phyloP scores from a whole-genome alignment of 2,888 invertebrate species.

The Hemaris fuciformis region DNA sequence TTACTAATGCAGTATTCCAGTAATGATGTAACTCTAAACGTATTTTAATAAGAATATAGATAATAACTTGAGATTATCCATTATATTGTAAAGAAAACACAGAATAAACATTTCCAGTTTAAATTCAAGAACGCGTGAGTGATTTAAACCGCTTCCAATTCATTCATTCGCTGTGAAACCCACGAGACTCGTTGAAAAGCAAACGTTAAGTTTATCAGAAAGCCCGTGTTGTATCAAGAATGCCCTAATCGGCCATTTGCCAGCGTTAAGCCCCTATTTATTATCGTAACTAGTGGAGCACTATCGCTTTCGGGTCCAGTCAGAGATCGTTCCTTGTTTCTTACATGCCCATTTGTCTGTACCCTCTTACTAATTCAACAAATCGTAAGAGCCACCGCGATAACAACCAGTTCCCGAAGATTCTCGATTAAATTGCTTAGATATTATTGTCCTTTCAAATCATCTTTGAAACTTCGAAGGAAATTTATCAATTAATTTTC shows the following conservation, averaged over 20 bases:
- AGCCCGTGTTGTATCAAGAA: constrained; percentile 71
- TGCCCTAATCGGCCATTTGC: constrained; percentile 73
- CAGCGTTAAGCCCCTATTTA: constrained; percentile 68
- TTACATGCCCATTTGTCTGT: constrained; percentile 63
- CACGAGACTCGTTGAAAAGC: constrained; percentile 63
- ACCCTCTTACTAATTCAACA: constrained; percentile 75
- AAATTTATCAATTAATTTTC: too few relatives aligned
- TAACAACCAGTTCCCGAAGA: constrained; percentile 58
- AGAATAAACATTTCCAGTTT: background rate
- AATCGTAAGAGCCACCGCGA: constrained; percentile 60
- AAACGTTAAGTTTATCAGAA: constrained; percentile 74
- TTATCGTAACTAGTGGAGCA: constrained; percentile 73
- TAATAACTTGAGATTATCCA: too few relatives aligned
- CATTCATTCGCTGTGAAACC: constrained; percentile 59
- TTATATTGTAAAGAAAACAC: too few relatives aligned
- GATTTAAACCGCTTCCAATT: constrained; percentile 55
- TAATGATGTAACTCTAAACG: background rate
- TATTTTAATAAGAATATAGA: too few relatives aligned
- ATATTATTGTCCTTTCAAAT: constrained; percentile 25
- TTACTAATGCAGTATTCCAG: too few relatives aligned
- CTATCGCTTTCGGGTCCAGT: constrained; percentile 67
- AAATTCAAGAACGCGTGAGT: constrained; percentile 34
- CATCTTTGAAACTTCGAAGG: background rate
- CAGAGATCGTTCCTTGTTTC: constrained; percentile 61
- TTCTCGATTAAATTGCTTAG: constrained; percentile 49